Base-by-base conservation (phyloP, 2,888 invertebrate genomes). In the Lithophane socia region DNA sequence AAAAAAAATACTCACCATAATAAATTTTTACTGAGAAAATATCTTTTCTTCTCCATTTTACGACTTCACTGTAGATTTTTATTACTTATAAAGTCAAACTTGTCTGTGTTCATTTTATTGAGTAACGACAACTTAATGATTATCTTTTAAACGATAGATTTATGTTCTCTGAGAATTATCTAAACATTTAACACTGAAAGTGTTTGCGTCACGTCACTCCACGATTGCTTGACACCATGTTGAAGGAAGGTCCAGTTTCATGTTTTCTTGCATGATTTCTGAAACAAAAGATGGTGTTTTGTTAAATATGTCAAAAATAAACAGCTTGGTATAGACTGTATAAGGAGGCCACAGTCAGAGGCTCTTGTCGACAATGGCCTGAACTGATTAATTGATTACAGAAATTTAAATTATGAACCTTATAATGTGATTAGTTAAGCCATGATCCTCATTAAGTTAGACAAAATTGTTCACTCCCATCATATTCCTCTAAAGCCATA, bases 31-130 rank as follows among this genome's bases (percentile, higher is more conserved):
- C 90, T 90, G 75, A 88, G 81, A 84, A 88, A 86, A 81, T 87
- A 67, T 87, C 78, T 91, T 88, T 89, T 91, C 85, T 89, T 92
- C 91, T 92, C 95, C 96, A 96, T 96, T 90, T 92, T 94, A 90
- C 87, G 75, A 82, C 73, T 87, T 91, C 90, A 92, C 89, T 88
- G 79, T 88, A 76, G 79, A 85, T 75, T 87, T 88, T 87, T 88
- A 83, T 84, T 79, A 79, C 77, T 77, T 86, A 81, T 87, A 83
- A 89, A 85, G 76, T 78, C 89, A 77, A 87, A 78, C 87, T 89
- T 90, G 84, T 83, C 79, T 88, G 82, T 90, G 88, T 91, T 91
- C 94, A 94, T 94, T 92, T 91, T 93, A 92, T 87, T 85, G 79
- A 84, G 67, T 78, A 75, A 68, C 66, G 74, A 87, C 60, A 80